Evolutionary conservation across 1,140 invertebrate genomes (phyloP).

Genomic region (Telenomus remus): DNA sequence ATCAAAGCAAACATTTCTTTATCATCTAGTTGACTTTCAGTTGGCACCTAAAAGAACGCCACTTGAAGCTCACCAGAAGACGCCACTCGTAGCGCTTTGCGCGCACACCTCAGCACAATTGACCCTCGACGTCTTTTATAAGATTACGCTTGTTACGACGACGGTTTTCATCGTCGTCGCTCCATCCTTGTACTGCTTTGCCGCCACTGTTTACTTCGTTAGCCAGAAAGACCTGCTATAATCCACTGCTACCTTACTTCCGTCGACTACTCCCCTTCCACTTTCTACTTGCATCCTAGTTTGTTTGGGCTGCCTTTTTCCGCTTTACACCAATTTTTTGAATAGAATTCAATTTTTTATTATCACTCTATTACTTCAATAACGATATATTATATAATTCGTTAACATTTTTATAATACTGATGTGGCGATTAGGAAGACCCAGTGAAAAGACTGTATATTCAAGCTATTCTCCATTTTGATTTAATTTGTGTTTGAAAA

Average conservation of each 20-base stretch:
- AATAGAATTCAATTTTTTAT: too few relatives aligned
- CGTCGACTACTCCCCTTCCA: constrained; percentile 22
- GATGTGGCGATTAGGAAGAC: too few relatives aligned
- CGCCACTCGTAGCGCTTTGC: constrained; percentile 43
- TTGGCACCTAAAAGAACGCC: constrained; percentile 24
- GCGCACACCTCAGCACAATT: constrained; percentile 59
- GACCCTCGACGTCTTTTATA: constrained; percentile 68
- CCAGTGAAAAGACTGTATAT: too few relatives aligned
- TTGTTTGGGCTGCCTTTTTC: constrained; percentile 28
- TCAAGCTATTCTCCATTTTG: too few relatives aligned
- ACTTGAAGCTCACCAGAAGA: constrained; percentile 51
- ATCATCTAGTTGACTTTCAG: constrained; percentile 70
- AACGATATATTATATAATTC: too few relatives aligned
- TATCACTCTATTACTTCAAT: too few relatives aligned
- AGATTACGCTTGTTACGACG: constrained; percentile 73
- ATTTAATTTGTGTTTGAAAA: too few relatives aligned
- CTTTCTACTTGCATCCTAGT: not conserved
- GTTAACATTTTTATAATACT: too few relatives aligned
- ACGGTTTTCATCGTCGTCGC: constrained; percentile 61
- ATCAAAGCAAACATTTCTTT: constrained; percentile 73
- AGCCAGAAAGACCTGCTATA: constrained; percentile 68
- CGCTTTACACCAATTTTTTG: constrained; percentile 4
- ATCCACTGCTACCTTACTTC: constrained; percentile 62
- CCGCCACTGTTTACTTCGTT: constrained; percentile 70
- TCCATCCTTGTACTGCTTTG: constrained; percentile 37